Base-by-base conservation (phyloP, 2,888 invertebrate genomes). In the Acanthosepion esculentum region DNA sequence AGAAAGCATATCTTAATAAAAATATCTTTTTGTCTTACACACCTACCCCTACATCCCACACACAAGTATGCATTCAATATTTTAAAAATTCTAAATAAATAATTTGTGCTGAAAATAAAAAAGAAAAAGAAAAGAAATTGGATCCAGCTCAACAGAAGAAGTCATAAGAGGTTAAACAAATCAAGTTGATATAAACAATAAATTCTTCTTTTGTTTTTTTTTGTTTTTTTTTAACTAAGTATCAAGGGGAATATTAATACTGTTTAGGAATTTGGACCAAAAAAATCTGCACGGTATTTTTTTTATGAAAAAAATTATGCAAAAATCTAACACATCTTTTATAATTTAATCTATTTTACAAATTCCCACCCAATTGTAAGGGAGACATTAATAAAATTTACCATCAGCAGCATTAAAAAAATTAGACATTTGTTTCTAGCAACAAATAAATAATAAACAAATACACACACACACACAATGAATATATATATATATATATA, bases 301-400 rank as follows among this genome's bases (percentile, higher is more conserved):
- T 93, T 50, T 50, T 93, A 93, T 93, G 10, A 78, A 78, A 41
- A 78, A 78, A 15, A 18, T 78, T 78, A 78, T n/a, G 78, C n/a
- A 78, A 78, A 78, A 78, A 78, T 78, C 7, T 78, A 15, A n/a
- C n/a, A 78, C 33, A 78, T 78, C n/a, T 78, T 33, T 78, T 78
- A n/a, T 78, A 78, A 78, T 78, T 78, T 78, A 78, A 78, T 78
- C 78, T 78, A 78, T 78, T 78, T 78, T 78, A n/a, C 78, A 78
- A 78, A 78, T 78, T 78, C n/a, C 15, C 15, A 78, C n/a, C 33
- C n/a, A 33, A n/a, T 33, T 33, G n/a, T 15, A n/a, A n/a, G 23
- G 78, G n/a, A 33, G 78, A 78, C 78, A 78, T 33, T n/a, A 78
- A 78, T 78, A 78, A 78, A 78, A 78, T 78, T 78, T 78, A 33